Conservation (phyloP, 2,113 vertebrate species). For the Rana temporaria region DNA sequence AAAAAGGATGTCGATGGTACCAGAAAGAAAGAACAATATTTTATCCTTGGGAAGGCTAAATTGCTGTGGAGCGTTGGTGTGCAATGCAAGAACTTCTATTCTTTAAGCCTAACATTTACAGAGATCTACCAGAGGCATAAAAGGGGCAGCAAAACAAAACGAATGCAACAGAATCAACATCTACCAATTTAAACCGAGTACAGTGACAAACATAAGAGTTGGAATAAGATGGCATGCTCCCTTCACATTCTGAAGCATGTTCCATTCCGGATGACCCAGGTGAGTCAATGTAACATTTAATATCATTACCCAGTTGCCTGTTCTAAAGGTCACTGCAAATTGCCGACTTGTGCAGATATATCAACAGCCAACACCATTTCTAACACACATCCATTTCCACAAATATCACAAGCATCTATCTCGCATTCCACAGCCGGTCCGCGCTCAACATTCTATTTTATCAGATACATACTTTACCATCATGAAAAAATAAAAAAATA, state of each 20-base stretch:
- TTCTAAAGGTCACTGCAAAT: constrained; percentile 44
- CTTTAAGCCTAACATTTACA: too few species aligned
- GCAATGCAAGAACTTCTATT: too few species aligned
- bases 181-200: neutral
- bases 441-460: neutral
- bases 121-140: too few species aligned
- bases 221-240: neutral
- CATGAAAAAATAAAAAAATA: too few species aligned
- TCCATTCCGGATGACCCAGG: constrained; percentile 22
- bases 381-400: constrained; percentile 23
- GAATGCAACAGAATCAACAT: neutral
- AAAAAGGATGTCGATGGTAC: too few species aligned
- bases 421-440: neutral
- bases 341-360: constrained; percentile 35
- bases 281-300: constrained; percentile 31
- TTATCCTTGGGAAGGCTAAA: too few species aligned
- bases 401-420: constrained; percentile 37
- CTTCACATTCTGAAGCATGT: neutral
- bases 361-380: constrained; percentile 24
- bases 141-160: too few species aligned
- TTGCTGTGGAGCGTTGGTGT: too few species aligned
- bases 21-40: too few species aligned
- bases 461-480: too few species aligned
- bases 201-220: neutral
- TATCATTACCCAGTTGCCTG: constrained; percentile 31